A percentile compares a stretch with the other conserved stretches of the same genome.
Evolutionary conservation across 2,888 invertebrate species (phyloP).

Genomic region (Pachymerium ferrugineum): DNA sequence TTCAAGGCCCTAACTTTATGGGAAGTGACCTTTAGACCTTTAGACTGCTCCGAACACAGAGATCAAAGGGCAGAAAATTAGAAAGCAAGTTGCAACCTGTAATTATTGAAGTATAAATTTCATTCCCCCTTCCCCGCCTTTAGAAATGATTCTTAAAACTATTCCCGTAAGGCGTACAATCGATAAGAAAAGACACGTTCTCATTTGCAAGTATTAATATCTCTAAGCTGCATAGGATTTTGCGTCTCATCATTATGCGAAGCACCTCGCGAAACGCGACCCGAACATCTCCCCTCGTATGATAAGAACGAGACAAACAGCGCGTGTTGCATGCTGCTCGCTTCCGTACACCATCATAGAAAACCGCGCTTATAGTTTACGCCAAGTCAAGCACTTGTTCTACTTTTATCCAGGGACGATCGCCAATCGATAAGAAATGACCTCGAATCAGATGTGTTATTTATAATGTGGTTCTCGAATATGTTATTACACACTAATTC

Average conservation of each 20-base stretch:
- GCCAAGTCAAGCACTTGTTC: too few species aligned
- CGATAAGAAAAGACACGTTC: not conserved
- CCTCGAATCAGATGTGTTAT: not conserved
- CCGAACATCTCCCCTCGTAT: not conserved
- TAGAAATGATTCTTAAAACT: not conserved
- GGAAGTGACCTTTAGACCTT: too few species aligned
- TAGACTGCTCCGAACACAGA: too few species aligned
- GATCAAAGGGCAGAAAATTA: too few species aligned
- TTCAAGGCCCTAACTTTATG: too few species aligned
- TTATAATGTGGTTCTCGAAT: not conserved
- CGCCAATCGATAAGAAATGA: not conserved
- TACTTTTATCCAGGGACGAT: not conserved
- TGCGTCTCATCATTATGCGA: not conserved
- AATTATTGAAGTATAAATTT: too few species aligned
- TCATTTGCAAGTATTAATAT: not conserved
- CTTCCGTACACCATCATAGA: not conserved
- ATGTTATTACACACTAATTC: too few species aligned
- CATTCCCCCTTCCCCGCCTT: too few species aligned
- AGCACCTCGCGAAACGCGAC: not conserved
- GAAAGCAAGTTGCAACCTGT: too few species aligned
- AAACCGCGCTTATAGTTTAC: not conserved
- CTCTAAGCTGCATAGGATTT: not conserved
- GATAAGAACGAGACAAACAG: constrained; percentile 8
- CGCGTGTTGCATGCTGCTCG: not conserved
- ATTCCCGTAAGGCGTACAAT: not conserved